These are phyloP conservation scores for Drosophila paramelanica DNA, from an alignment of 2,888 invertebrate species.

Conservation along the genomic window DNA sequence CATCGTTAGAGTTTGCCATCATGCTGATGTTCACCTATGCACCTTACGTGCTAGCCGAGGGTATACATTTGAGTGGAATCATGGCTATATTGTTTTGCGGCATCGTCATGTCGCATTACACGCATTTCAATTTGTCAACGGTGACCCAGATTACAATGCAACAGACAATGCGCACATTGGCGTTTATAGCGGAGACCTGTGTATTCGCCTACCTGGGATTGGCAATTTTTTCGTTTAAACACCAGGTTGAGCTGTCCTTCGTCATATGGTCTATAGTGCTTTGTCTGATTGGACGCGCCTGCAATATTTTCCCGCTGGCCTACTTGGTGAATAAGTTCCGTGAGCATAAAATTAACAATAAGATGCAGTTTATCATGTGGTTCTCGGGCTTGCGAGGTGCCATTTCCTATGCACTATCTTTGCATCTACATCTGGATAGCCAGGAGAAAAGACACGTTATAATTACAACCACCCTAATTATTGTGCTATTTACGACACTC, in stretches of 20 bases:
- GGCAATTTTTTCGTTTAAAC: slow-evolving; percentile 93
- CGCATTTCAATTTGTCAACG: slow-evolving; percentile 98
- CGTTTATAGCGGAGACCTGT: slow-evolving; percentile 99
- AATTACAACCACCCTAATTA: slow-evolving; percentile 98
- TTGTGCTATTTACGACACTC: slow-evolving; percentile 97
- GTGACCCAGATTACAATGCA: slow-evolving; percentile 99
- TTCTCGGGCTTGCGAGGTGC: slow-evolving; percentile 98
- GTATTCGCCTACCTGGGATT: slow-evolving; percentile 97
- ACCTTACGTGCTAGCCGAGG: slow-evolving; percentile 99
- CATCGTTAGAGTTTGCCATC: slow-evolving; percentile 98
- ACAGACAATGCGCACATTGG: slow-evolving; percentile 97
- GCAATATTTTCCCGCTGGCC: slow-evolving; percentile 98
- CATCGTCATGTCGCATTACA: slow-evolving; percentile 99
- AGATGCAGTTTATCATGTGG: slow-evolving; percentile 99
- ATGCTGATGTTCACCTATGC: slow-evolving; percentile 99
- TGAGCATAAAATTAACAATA: slow-evolving; percentile 98
- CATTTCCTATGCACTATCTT: slow-evolving; percentile 98
- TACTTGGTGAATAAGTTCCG: slow-evolving; percentile 97
- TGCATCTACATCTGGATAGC: slow-evolving; percentile 95
- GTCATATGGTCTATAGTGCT: slow-evolving; percentile 97
- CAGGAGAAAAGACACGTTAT: slow-evolving; percentile 98
- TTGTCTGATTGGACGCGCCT: slow-evolving; percentile 96
- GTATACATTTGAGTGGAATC: slow-evolving; percentile 97
- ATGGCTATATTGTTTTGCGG: slow-evolving; percentile 99
- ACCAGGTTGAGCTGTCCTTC: slow-evolving; percentile 95